Evolutionary conservation across 1,140 invertebrate genomes (phyloP), one percentile per base, ranked within the genome.

Genomic region (Drosophila nikananu): DNA sequence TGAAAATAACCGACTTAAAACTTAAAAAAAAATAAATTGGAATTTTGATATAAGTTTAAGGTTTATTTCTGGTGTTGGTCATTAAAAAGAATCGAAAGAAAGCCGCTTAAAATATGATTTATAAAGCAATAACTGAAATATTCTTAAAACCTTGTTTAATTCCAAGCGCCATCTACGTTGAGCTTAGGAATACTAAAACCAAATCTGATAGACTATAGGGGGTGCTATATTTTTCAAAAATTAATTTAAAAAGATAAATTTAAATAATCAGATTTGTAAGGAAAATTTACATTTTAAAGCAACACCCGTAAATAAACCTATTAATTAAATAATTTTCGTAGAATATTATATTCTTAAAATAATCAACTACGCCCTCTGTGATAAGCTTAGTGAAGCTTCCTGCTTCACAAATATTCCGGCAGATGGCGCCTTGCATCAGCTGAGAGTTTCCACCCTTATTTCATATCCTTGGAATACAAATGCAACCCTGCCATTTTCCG

Each of bases 401-500:
- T 19, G 12, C 1, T 35, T 54, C 0, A 5, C 0, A 0, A 10
- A 30, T 44, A 25, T n/a, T 15, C 46, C 71, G 37, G 3, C 2
- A 41, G 46, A 1, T 37, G 68, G 37, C 46, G 71, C 54, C 30
- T 61, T 21, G 12, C 4, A 48, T 27, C 67, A 73, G 44, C 63
- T 49, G 49, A 48, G 13, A 27, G 13, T 63, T 63, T 74, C 49
- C 48, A 55, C 48, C 72, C 70, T 19, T 21, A 74, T 63, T 23
- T 27, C 1, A 12, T 7, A 23, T 23, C 49, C 32, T 32, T 35
- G 1, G 17, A 8, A 3, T 8, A 5, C 42, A 23, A 25, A 32
- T 57, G 27, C 72, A 75, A 63, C 72, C 59, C 72, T 75, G 71
- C 1, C 8, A 25, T 59, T 66, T 76, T 39, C 21, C 32, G 12